Evolutionary conservation across 2,113 vertebrate genomes (phyloP).

Genomic region (Cynopterus brachyotis): DNA sequence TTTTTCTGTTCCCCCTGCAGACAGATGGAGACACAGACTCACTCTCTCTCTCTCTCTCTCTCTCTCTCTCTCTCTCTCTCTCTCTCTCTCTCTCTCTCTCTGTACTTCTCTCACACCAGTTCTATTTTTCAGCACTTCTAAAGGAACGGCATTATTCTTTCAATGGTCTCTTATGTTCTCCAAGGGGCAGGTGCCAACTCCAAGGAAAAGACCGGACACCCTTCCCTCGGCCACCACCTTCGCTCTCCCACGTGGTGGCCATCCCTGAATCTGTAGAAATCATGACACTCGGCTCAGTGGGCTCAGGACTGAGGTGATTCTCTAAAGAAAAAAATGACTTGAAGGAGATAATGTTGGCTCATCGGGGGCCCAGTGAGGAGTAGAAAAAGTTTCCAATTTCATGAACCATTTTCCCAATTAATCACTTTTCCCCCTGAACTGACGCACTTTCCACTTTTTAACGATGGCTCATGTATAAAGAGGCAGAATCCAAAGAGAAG

Average conservation of each 20-base stretch:
- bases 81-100: too few relatives aligned
- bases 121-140: background rate
- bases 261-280: background rate
- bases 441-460: background rate
- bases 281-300: background rate
- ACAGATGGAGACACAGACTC: too few relatives aligned
- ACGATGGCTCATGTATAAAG: background rate
- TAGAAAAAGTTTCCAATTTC: background rate
- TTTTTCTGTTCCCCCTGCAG: background rate
- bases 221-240: background rate
- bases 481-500: background rate
- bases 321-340: background rate
- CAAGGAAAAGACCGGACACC: background rate
- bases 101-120: background rate
- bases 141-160: background rate
- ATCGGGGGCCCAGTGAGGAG: background rate
- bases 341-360: background rate
- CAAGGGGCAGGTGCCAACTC: background rate
- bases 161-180: background rate
- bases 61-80: too few relatives aligned
- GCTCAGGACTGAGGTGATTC: background rate
- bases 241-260: background rate
- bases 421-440: constrained; percentile 14
- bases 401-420: background rate
- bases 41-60: too few relatives aligned